These are phyloP conservation scores for Cepaea nemoralis DNA, from an alignment of 1,140 invertebrate species.

Conservation along the genomic window DNA sequence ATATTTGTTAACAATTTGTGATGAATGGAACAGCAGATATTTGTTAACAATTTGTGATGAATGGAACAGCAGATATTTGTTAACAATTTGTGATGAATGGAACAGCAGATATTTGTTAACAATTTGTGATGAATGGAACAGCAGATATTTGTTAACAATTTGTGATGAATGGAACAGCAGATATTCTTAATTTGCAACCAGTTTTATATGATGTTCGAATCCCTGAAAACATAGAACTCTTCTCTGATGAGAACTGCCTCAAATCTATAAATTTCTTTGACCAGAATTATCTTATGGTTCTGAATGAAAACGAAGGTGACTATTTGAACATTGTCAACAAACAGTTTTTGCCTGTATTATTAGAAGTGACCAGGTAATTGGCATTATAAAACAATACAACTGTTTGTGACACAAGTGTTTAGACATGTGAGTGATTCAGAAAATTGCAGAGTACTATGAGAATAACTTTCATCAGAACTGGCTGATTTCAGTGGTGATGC, in stretches of 20 bases:
- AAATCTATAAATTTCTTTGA: constrained; percentile 19
- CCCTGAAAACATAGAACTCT: background rate
- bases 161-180: background rate
- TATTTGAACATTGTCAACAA: constrained; percentile 2
- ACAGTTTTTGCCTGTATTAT: background rate
- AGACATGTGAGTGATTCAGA: background rate
- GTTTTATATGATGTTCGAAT: constrained; percentile 6
- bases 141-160: too few relatives aligned
- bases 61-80: too few relatives aligned
- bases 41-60: too few relatives aligned
- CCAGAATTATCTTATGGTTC: background rate
- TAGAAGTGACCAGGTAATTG: background rate
- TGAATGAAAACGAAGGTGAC: constrained; percentile 1
- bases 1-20: too few relatives aligned
- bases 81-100: too few relatives aligned
- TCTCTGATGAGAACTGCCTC: constrained; percentile 10
- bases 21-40: too few relatives aligned
- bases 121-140: too few relatives aligned
- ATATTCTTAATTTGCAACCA: background rate
- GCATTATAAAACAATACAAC: background rate
- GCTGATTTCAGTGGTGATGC: constrained; percentile 23
- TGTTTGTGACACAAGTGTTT: background rate
- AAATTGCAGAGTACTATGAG: constrained; percentile 4
- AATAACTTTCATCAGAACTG: background rate
- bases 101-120: too few relatives aligned